Conservation (phyloP, 2,888 invertebrate species). For the Cremastinae sp. region DNA sequence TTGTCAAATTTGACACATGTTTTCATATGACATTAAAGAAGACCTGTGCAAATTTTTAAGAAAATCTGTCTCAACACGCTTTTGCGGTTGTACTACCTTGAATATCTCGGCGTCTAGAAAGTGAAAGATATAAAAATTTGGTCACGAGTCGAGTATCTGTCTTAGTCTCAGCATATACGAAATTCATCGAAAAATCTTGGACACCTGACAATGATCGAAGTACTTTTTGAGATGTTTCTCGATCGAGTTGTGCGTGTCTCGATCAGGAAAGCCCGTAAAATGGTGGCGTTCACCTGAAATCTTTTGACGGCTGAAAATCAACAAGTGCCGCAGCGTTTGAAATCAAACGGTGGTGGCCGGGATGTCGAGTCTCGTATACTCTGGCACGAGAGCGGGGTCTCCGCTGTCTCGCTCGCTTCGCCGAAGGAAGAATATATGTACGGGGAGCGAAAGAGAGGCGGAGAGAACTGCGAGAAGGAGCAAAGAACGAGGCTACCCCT, state of each 20-base stretch:
- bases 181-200: no score
- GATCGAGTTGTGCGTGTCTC: no score
- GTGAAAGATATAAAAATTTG: no score
- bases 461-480: slow-evolving; percentile 27
- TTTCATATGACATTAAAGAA: no score
- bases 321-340: slow-evolving; percentile 72
- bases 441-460: slow-evolving; percentile 44
- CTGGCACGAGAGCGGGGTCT: slow-evolving; percentile 28
- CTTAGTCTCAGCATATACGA: no score
- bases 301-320: slow-evolving; percentile 72
- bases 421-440: slow-evolving; percentile 14
- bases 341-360: slow-evolving; percentile 57
- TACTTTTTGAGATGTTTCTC: background rate
- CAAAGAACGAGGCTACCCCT: slow-evolving; percentile 64
- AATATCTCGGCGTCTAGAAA: no score
- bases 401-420: slow-evolving; percentile 4
- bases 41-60: no score
- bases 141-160: no score
- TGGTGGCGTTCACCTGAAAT: slow-evolving; percentile 56
- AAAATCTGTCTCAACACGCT: no score
- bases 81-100: no score
- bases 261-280: slow-evolving; percentile 31
- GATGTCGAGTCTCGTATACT: slow-evolving; percentile 42
- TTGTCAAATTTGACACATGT: no score
- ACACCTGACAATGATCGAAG: no score